Base-by-base conservation (phyloP, 2,888 invertebrate species). In the Calameuta filiformis region DNA sequence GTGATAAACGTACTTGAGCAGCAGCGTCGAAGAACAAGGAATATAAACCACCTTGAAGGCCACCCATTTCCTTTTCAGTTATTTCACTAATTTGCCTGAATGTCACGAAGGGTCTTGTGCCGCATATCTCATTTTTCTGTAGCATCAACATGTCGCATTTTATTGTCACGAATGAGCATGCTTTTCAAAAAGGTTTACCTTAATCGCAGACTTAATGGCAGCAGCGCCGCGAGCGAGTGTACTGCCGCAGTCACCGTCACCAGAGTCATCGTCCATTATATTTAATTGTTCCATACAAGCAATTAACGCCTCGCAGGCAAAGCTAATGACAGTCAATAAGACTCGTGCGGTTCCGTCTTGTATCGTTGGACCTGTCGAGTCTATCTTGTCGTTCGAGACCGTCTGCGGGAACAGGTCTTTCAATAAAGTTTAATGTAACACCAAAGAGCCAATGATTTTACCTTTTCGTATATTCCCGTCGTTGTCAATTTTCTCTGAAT, bases 211-310 rank as follows among this genome's bases (percentile, higher is more conserved):
- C 81, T 82, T 85, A 69, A 89, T 82, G n/a, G 80, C 82, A 75
- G 76, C 78, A 40, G 89, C 87, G 30, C 80, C 84, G 90, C 89
- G 94, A 80, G 93, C 93, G 15, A 95, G 88, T 0, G 95, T 95
- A 23, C 93, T 93, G 4, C 97, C 97, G 85, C 96, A 96, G 90
- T 97, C 96, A 0, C 96, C 96, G 86, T 96, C 96, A 0, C 96
- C 96, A 82, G 93, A 94, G 69, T 95, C 94, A 0, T 93, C 92
- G 89, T 97, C 97, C 79, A 97, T 93, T 68, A 91, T 91, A 90
- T 96, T 95, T 12, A 96, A 89, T 80, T 94, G 92, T 31, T 92
- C 92, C 84, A 95, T 95, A 80, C 93, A 94, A 56, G 93, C 92
- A 40, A 94, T 92, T 76, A 97, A 87, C 23, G 93, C 94, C 35